Evolutionary conservation across 2,888 invertebrate species (phyloP), one percentile per base, ranked within the genome.

Genomic region (Exephanes ischioxanthus): DNA sequence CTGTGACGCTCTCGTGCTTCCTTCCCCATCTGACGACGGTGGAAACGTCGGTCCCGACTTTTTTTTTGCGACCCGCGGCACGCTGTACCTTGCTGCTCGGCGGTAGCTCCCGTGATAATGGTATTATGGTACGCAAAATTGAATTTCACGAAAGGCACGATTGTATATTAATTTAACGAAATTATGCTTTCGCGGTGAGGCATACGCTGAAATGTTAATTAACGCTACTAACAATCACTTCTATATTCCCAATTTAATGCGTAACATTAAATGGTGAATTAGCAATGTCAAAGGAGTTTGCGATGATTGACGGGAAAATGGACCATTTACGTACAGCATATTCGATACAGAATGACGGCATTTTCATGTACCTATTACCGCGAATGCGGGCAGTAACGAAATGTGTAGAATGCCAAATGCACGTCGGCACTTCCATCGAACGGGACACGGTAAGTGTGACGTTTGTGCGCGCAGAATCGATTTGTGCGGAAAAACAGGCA

Each of bases 11-110:
- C 48, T 61, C 14, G 51, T 70, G 68, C 68, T 14, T n/a, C 66
- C 2, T 61, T 19, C 37, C 55, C 45, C 45, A 51, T 58, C 41
- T 58, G 67, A 22, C 51, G 51, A 63, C 51, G 51, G 30, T 51
- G 73, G 19, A 79, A 83, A 78, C 67, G 72, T 61, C 68, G 68
- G 68, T 68, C 83, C 48, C n/a, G 33, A 30, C 45, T 51, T 33
- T 53, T 51, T 70, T 70, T 26, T 48, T 76, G 14, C 51, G 16
- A 37, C 16, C 45, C 3, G n/a, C 48, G 48, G 19, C 33, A 33
- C 26, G 33, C 22, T 55, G 55, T 55, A 22, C 55, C 55, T 55
- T 22, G 55, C 22, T 22, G 22, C 55, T 22, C 55, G 22, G 22
- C 19, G 22, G 55, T 22, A 14, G 1, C 55, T 55, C 19, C 4